Percentiles rank a stretch among this genome's conserved stretches.
These are phyloP conservation scores for Rhinolophus sinicus DNA, from an alignment of 2,113 vertebrate species.

Conservation along the genomic window DNA sequence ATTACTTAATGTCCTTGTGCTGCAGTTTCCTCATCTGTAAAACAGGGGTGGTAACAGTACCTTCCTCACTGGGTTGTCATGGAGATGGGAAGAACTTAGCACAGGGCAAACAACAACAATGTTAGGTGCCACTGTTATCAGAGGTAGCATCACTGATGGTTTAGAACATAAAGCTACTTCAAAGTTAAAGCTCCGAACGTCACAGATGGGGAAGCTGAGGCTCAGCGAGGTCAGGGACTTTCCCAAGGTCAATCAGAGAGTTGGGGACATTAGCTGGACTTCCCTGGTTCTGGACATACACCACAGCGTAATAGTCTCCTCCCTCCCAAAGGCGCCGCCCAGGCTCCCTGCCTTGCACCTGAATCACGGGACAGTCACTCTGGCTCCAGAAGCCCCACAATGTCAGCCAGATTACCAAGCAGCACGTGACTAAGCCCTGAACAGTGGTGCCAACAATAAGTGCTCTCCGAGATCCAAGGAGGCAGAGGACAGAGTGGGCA, in stretches of 20 bases:
- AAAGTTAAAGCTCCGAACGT: background rate
- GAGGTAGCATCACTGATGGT: rapidly evolving
- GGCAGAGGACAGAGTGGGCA: constrained; percentile 59
- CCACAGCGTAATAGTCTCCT: background rate
- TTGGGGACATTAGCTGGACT: background rate
- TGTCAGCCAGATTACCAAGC: background rate
- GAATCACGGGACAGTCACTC: background rate
- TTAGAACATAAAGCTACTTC: background rate
- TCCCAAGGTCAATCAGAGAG: background rate
- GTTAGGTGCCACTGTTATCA: background rate
- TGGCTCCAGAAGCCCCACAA: background rate
- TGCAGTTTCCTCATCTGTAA: background rate
- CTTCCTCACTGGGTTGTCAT: rapidly evolving
- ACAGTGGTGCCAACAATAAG: background rate
- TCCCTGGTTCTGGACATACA: background rate
- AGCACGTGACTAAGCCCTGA: background rate
- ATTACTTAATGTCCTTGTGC: background rate
- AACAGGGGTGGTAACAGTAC: background rate
- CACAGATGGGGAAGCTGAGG: background rate
- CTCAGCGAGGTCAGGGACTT: background rate
- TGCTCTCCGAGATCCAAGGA: background rate
- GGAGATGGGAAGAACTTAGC: background rate
- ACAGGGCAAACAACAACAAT: background rate
- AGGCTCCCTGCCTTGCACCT: background rate
- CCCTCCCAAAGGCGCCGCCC: background rate